Percentiles rank a stretch among this genome's conserved stretches.
phyloP scores from a whole-genome alignment of 2,113 vertebrate species.

The Monopterus albus region DNA sequence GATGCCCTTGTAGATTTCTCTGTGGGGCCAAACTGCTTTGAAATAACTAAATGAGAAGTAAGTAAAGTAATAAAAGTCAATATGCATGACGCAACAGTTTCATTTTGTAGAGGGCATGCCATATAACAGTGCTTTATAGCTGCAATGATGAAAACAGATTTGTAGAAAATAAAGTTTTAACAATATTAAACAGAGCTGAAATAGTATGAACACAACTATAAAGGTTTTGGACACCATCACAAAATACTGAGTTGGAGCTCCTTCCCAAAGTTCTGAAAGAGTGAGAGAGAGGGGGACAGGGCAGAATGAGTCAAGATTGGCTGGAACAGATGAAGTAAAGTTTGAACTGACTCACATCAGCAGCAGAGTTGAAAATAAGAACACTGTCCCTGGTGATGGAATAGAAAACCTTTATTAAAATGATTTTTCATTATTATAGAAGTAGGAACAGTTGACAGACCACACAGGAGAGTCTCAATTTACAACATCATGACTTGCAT shows the following conservation, averaged over 20 bases:
- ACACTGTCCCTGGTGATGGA: constrained; percentile 9
- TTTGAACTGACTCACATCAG: constrained; percentile 34
- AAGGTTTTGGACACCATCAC: neutral
- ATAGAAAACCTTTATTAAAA: neutral
- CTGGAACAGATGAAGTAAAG: neutral
- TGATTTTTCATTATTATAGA: neutral
- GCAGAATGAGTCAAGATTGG: neutral
- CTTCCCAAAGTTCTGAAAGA: neutral
- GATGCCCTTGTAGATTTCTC: no score
- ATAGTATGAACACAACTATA: no score
- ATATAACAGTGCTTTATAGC: no score
- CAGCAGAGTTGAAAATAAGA: neutral
- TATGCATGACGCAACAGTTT: neutral
- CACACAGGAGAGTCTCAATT: neutral
- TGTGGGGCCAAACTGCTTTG: no score
- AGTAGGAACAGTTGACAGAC: constrained; percentile 5
- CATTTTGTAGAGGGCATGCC: no score
- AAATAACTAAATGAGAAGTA: no score
- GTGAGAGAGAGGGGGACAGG: neutral
- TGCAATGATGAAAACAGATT: no score
- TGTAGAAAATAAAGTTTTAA: no score
- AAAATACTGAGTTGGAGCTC: neutral
- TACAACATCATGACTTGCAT: neutral
- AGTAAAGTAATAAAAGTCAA: neutral
- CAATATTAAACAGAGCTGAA: no score